phyloP scores from a whole-genome alignment of 2,113 vertebrate genomes.

The Brachypteracias leptosomus region DNA sequence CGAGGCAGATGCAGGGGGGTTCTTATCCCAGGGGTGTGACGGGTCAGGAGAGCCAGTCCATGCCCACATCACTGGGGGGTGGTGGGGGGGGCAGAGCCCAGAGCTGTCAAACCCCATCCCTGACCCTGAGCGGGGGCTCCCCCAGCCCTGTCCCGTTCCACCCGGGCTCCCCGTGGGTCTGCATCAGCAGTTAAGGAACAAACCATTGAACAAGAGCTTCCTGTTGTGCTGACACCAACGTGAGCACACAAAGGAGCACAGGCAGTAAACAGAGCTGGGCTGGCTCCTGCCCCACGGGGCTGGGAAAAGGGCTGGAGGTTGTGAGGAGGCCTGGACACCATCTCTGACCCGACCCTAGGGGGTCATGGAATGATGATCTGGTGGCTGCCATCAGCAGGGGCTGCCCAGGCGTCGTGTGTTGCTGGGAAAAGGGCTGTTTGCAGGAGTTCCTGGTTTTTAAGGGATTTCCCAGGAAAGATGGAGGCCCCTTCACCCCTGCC shows the following conservation, averaged over 20 bases:
- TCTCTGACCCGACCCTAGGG: not conserved
- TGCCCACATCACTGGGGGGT: fast-evolving
- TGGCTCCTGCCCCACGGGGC: not conserved
- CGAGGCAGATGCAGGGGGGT: not conserved
- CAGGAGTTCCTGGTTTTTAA: not conserved
- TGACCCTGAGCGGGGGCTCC: not conserved
- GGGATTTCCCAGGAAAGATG: not conserved
- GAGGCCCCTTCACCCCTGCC: not conserved
- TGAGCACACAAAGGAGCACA: not conserved
- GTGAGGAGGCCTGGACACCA: fast-evolving
- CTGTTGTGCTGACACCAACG: constrained; percentile 41
- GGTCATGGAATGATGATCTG: not conserved
- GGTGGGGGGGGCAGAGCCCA: not conserved
- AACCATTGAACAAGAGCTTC: constrained; percentile 40
- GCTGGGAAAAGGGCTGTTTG: not conserved
- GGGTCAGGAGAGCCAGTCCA: not conserved
- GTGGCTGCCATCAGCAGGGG: not conserved
- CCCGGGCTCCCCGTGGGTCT: not conserved
- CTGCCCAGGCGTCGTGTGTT: fast-evolving
- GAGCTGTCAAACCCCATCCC: not conserved
- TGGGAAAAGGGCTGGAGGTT: not conserved
- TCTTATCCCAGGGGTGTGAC: not conserved
- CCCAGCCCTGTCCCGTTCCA: fast-evolving
- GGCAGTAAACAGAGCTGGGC: not conserved
- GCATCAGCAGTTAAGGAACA: constrained; percentile 14